phyloP scores from a whole-genome alignment of 2,797 vertebrate genomes.

The Poliocrania exsul region DNA sequence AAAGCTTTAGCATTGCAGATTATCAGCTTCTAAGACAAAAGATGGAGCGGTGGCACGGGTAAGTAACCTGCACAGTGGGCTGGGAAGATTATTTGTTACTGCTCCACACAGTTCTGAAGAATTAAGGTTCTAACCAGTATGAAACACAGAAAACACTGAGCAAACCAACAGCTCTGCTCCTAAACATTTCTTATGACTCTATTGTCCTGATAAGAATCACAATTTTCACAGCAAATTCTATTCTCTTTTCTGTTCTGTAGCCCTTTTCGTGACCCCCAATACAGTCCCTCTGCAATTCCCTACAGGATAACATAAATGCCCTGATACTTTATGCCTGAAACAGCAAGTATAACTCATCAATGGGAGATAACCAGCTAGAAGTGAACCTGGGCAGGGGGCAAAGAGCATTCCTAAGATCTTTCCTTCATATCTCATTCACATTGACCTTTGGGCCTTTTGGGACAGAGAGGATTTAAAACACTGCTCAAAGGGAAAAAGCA shows the following conservation, averaged over 20 bases:
- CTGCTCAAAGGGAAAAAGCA: neutral
- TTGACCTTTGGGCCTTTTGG: neutral
- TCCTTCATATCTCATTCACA: neutral
- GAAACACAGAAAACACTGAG: neutral
- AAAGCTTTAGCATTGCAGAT: neutral
- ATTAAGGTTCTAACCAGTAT: neutral
- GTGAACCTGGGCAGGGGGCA: neutral
- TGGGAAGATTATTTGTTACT: neutral
- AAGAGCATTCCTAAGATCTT: neutral
- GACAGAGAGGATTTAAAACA: neutral
- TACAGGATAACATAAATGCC: fast-evolving
- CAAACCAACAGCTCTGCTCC: neutral
- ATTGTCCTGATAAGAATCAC: neutral
- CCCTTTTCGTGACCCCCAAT: neutral
- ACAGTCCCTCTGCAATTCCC: neutral
- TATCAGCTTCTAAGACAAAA: neutral
- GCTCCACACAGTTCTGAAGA: neutral
- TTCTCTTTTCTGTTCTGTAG: neutral
- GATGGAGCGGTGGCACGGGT: neutral
- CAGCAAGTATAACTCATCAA: neutral
- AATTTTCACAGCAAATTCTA: neutral
- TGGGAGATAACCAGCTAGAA: neutral
- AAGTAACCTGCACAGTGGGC: neutral
- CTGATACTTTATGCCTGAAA: neutral
- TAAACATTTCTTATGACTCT: neutral